Base-by-base conservation (phyloP, 2,797 vertebrate species). In the Pteropus rufus region DNA sequence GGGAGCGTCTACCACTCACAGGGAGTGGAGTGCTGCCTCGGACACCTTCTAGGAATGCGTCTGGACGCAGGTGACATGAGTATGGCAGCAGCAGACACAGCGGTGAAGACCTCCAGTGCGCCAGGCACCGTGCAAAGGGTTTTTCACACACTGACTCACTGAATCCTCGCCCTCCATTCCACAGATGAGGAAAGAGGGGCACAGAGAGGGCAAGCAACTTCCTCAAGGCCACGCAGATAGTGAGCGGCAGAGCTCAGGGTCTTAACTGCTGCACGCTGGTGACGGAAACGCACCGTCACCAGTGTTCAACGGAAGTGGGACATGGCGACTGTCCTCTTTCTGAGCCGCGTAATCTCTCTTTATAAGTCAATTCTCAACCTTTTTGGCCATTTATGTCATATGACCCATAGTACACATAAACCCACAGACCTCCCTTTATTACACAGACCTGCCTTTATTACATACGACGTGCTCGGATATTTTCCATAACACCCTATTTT, bases 41-140 rank as follows among this genome's bases (percentile, higher is more conserved):
- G 58, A 34, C 2, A 24, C 5, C 19, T 12, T 34, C 75, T 52
- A 64, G 15, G 7, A n/a, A 75, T 11, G 19, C 36, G 14, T 39
- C 31, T 60, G 29, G 52, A 49, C 3, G 3, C 15, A 62, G n/a
- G 29, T 56, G 60, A 18, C 3, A 2, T 21, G 34, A 23, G 18
- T 24, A 4, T 10, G 18, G 2, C 10, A n/a, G 36, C 26, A 36
- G 15, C 0, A 60, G 29, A 5, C 4, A n/a, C 1, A 52, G 44
- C 31, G n/a, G 14, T 1, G 23, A 56, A 36, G 65, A 23, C 4
- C 4, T 29, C 34, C 14, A 4, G 10, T 3, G 16, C 4, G 3
- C n/a, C 52, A 70, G 49, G 14, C 21, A 58, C 26, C 44, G 21
- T 16, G 36, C 24, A 14, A 11, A 26, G 46, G 31, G 26, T 34